phyloP scores from a whole-genome alignment of 2,113 vertebrate species.

The Stictonetta naevosa region DNA sequence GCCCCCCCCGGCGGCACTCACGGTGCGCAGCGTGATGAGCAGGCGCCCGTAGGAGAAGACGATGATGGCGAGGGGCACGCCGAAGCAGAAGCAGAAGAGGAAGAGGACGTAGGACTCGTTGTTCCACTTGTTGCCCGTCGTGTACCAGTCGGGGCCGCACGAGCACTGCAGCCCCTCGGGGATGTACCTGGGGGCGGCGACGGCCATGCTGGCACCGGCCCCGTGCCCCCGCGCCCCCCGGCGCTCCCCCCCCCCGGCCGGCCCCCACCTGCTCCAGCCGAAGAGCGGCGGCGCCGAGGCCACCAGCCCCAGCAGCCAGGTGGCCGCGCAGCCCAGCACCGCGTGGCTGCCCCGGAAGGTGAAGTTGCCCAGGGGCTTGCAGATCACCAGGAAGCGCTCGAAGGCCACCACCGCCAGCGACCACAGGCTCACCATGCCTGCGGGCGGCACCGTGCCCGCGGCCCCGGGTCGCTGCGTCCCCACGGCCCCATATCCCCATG shows the following conservation, averaged over 20 bases:
- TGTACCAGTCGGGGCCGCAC: slow-evolving; percentile 83
- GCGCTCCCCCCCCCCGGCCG: no score
- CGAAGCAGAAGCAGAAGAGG: slow-evolving; percentile 82
- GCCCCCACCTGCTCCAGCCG: no score
- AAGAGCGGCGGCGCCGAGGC: no score
- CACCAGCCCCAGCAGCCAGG: no score
- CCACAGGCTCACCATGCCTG: slow-evolving; percentile 82
- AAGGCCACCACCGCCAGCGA: slow-evolving; percentile 79
- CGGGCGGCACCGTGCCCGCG: background rate
- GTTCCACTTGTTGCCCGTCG: slow-evolving; percentile 79
- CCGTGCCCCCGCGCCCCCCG: no score
- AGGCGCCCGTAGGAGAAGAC: slow-evolving; percentile 80
- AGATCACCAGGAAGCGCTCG: slow-evolving; percentile 80
- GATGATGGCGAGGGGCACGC: slow-evolving; percentile 75
- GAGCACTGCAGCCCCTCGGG: slow-evolving; percentile 81
- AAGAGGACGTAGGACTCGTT: slow-evolving; percentile 80
- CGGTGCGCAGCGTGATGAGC: slow-evolving; percentile 38
- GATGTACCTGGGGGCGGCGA: slow-evolving; percentile 71
- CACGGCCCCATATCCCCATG: no score
- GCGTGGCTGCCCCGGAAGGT: slow-evolving; percentile 75
- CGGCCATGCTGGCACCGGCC: background rate
- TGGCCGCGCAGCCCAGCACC: slow-evolving; percentile 61
- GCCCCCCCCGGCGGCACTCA: no score
- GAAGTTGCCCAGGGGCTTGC: slow-evolving; percentile 79
- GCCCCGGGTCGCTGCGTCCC: background rate